Percentiles rank a stretch among this genome's conserved stretches.
Conservation (phyloP, 2,113 vertebrate species). For the Ardeotis arabs region DNA sequence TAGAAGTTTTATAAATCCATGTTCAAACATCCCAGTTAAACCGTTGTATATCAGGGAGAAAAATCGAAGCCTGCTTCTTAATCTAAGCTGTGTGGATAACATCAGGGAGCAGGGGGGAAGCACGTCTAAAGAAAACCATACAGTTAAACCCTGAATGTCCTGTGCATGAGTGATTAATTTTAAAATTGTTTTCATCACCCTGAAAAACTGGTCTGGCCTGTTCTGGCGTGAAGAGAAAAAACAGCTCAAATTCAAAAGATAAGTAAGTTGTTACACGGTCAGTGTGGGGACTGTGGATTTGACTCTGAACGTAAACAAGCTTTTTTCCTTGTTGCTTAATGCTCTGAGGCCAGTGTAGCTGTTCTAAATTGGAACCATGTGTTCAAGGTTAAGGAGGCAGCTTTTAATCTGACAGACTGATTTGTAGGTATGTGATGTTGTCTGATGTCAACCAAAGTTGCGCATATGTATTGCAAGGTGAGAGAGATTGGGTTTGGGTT, state of each 20-base stretch:
- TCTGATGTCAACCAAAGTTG: neutral
- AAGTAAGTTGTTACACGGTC: neutral
- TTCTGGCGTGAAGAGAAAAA: neutral
- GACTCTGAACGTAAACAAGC: neutral
- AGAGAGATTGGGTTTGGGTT: neutral
- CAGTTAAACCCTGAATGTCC: neutral
- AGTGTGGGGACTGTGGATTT: neutral
- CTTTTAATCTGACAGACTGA: neutral
- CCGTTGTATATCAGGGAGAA: neutral
- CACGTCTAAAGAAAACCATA: neutral
- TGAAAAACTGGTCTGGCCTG: neutral
- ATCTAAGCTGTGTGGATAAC: neutral
- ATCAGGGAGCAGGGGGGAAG: rapidly evolving
- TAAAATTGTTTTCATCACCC: slow-evolving; percentile 21
- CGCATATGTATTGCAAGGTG: neutral
- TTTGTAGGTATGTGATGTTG: neutral
- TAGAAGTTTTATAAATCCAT: neutral
- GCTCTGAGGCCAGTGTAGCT: neutral
- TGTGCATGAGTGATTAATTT: neutral
- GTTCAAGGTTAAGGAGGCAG: neutral
- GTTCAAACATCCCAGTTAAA: neutral
- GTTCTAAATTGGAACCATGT: neutral
- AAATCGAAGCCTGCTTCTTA: neutral
- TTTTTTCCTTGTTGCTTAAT: neutral
- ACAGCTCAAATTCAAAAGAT: neutral